Base-by-base conservation (phyloP, 1,140 invertebrate genomes). In the Solenopsis fugax region DNA sequence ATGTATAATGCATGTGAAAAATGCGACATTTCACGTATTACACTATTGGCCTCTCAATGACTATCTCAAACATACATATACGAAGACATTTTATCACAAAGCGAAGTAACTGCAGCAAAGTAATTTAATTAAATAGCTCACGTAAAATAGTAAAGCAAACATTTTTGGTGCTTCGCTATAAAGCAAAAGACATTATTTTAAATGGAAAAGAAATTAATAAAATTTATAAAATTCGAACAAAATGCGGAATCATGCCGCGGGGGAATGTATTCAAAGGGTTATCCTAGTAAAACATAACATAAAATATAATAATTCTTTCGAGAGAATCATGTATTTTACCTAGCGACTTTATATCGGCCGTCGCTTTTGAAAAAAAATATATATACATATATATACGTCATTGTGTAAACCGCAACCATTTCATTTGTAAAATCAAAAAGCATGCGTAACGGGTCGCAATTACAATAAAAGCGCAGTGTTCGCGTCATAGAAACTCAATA, bases 341-440 rank as follows among this genome's bases (percentile, higher is more conserved):
- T 6, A n/a, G n/a, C n/a, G n/a, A n/a, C n/a, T n/a, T n/a, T n/a
- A 29, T 34, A 71, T 71, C 3, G 78, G 34, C n/a, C 16, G 4
- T 3, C n/a, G 10, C 1, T 72, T 56, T 58, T 13, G 21, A 13
- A 6, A 12, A 34, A 58, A 48, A 80, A 65, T 45, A 13, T 4
- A 12, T 21, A 58, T 34, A 80, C 52, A 58, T 45, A 71, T 18
- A 81, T 6, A 71, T 72, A 48, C 7, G 67, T 72, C 7, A 50
- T 82, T 37, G 29, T 34, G 18, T 69, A 52, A 24, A 82, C 67
- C 37, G 34, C 67, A 72, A 60, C 41, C 54, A 52, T 82, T 73
- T 72, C 72, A 82, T 82, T 73, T 82, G 80, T 18, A 73, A 0
- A 18, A 73, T 82, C 29, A 80, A 82, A 82, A 72, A 48, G 34